Conservation (phyloP, 2,888 invertebrate species). For the Brachypterus glaber region DNA sequence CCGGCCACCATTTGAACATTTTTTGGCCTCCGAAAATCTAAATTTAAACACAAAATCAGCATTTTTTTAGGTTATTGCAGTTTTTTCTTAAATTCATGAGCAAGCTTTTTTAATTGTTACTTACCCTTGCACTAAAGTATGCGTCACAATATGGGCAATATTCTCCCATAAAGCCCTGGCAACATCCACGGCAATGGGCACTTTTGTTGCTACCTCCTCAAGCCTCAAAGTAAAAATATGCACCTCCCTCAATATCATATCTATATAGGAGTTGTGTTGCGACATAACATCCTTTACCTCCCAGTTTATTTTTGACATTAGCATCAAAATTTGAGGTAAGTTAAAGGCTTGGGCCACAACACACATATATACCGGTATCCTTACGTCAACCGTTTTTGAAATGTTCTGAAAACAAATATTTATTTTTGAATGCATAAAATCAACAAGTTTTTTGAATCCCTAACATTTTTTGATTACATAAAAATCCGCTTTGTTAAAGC, state of each 20-base stretch:
- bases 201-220: slow-evolving; percentile 58
- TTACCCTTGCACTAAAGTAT: slow-evolving; percentile 87
- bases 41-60: too few relatives aligned
- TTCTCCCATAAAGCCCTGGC: slow-evolving; percentile 75
- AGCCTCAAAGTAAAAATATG: slow-evolving; percentile 72
- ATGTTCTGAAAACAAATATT: slow-evolving; percentile 48
- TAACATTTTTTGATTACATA: too few relatives aligned
- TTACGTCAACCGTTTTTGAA: slow-evolving; percentile 60
- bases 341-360: slow-evolving; percentile 75
- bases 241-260: slow-evolving; percentile 60
- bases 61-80: too few relatives aligned
- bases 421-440: too few relatives aligned
- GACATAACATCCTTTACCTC: slow-evolving; percentile 90
- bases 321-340: slow-evolving; percentile 60
- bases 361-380: slow-evolving; percentile 79
- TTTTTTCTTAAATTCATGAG: too few relatives aligned
- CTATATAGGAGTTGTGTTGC: slow-evolving; percentile 85
- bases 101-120: too few relatives aligned
- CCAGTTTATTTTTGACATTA: slow-evolving; percentile 94
- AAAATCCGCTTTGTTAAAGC: too few relatives aligned
- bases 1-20: slow-evolving; percentile 92
- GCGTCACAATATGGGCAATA: slow-evolving; percentile 74
- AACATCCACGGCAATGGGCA: slow-evolving; percentile 63
- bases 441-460: too few relatives aligned
- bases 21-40: slow-evolving; percentile 78